Evolutionary conservation across 2,888 invertebrate genomes (phyloP).

Genomic region (Patella ulyssiponensis): DNA sequence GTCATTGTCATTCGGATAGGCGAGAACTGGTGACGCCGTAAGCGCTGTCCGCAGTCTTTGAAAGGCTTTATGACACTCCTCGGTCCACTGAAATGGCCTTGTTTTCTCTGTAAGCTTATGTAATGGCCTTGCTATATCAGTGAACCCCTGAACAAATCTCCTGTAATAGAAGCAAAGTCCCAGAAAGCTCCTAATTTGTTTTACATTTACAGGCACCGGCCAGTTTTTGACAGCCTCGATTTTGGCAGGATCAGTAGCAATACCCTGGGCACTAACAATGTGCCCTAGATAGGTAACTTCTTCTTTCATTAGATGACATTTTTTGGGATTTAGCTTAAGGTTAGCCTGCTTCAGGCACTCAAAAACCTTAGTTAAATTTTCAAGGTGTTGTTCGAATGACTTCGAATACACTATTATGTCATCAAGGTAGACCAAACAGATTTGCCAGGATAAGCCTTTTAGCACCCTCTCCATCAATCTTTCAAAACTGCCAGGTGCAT

Average conservation of each 20-base stretch:
- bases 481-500: too few species aligned
- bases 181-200: not conserved
- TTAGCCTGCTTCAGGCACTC: not conserved
- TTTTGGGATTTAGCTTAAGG: not conserved
- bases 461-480: too few species aligned
- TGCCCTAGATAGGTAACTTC: constrained; percentile 2
- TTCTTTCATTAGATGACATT: not conserved
- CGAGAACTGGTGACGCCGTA: constrained; percentile 25
- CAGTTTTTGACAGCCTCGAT: not conserved
- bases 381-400: constrained; percentile 2
- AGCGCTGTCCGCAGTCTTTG: constrained; percentile 22
- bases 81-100: constrained; percentile 34
- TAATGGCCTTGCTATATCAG: constrained; percentile 40
- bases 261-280: not conserved
- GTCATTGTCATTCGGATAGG: constrained; percentile 20
- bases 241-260: not conserved
- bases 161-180: not conserved
- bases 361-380: not conserved
- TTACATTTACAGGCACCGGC: not conserved
- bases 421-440: too few species aligned
- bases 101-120: constrained; percentile 29
- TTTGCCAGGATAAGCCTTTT: too few species aligned
- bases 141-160: constrained; percentile 36
- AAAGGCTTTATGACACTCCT: constrained; percentile 29
- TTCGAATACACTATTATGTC: not conserved